These are phyloP conservation scores for Bombus waltoni DNA, from an alignment of 1,140 invertebrate genomes.

Conservation along the genomic window DNA sequence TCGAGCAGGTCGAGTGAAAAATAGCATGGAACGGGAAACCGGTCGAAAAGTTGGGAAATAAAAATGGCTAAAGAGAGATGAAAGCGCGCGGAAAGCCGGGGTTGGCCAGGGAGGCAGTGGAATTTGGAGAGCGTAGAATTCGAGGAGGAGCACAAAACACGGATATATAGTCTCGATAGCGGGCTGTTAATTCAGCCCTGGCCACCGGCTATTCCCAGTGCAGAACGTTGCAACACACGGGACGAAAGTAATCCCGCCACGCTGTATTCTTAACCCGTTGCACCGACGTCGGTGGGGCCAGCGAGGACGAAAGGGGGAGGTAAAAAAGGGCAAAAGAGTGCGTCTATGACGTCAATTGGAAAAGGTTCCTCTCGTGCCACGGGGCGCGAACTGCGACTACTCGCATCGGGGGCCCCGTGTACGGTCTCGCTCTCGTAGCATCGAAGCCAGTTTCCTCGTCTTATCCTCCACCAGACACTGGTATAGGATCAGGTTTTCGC, in stretches of 20 bases:
- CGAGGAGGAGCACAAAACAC: slow-evolving; percentile 22
- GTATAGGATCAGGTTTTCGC: slow-evolving; percentile 18
- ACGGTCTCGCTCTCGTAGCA: slow-evolving; percentile 23
- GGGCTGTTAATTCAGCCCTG: slow-evolving; percentile 66
- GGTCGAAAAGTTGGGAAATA: neutral
- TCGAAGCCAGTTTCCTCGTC: slow-evolving; percentile 28
- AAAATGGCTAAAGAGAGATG: neutral
- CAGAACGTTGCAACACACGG: slow-evolving; percentile 70
- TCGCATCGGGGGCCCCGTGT: slow-evolving; percentile 44
- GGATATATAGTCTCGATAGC: slow-evolving; percentile 49
- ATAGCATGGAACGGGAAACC: neutral
- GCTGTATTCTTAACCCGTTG: slow-evolving; percentile 75
- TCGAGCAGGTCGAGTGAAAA: neutral
- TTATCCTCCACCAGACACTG: neutral
- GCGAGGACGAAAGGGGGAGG: slow-evolving; percentile 58
- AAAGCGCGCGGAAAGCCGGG: neutral
- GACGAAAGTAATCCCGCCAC: slow-evolving; percentile 71
- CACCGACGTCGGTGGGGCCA: slow-evolving; percentile 56
- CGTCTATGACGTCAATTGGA: slow-evolving; percentile 78
- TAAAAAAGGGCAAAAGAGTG: slow-evolving; percentile 72
- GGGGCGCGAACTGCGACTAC: slow-evolving; percentile 60
- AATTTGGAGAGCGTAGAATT: neutral
- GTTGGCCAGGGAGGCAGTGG: neutral
- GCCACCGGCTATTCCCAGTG: slow-evolving; percentile 73
- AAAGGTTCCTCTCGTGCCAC: slow-evolving; percentile 75